phyloP scores from a whole-genome alignment of 2,888 invertebrate genomes.

The Anaspis maculata region DNA sequence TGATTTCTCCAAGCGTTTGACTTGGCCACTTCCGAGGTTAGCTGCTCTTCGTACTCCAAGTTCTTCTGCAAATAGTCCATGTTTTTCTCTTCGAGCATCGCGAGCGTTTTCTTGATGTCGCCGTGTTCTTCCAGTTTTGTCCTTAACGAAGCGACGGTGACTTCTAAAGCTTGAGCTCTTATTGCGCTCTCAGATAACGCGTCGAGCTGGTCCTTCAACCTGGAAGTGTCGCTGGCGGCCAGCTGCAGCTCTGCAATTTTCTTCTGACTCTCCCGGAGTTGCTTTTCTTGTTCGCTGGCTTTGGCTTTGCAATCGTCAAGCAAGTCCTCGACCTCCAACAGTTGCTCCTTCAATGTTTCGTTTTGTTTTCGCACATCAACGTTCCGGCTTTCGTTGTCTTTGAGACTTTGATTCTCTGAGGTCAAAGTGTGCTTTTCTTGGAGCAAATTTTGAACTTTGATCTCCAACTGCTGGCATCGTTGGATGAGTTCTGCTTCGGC shows the following conservation, averaged over 20 bases:
- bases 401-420: constrained; percentile 65
- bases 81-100: constrained; percentile 84
- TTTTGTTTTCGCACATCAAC: constrained; percentile 69
- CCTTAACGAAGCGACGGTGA: constrained; percentile 80
- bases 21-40: constrained; percentile 75
- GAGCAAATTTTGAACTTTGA: constrained; percentile 63
- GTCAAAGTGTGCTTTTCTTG: constrained; percentile 76
- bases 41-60: constrained; percentile 84
- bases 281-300: constrained; percentile 72
- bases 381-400: constrained; percentile 55
- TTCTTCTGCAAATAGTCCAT: constrained; percentile 82
- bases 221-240: constrained; percentile 72
- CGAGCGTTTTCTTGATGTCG: constrained; percentile 77
- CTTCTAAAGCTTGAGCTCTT: constrained; percentile 76
- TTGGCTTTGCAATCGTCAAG: constrained; percentile 80
- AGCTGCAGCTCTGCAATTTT: constrained; percentile 71
- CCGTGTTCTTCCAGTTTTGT: constrained; percentile 90
- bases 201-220: constrained; percentile 87
- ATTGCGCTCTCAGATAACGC: constrained; percentile 84
- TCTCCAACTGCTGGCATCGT: constrained; percentile 80
- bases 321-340: constrained; percentile 78
- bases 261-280: constrained; percentile 65
- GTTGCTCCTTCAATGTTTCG: constrained; percentile 78
- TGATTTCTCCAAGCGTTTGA: constrained; percentile 64
- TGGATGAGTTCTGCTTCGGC: constrained; percentile 77